phyloP scores from a whole-genome alignment of 2,888 invertebrate genomes.

The Ceratothoa steindachneri region DNA sequence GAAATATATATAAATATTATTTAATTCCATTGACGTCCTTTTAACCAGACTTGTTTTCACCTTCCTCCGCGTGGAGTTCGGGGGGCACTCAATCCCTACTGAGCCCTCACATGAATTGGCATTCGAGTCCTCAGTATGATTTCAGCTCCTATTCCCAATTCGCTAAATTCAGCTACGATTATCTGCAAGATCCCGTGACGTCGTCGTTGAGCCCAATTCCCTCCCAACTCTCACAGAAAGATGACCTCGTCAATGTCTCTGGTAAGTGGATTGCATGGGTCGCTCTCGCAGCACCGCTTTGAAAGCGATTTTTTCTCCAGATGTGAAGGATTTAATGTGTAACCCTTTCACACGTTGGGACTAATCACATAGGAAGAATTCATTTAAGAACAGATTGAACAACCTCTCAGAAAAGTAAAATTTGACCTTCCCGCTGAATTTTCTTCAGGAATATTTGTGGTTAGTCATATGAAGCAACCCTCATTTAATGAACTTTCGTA shows the following conservation, averaged over 20 bases:
- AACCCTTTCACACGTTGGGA: too few relatives aligned
- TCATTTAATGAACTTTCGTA: too few relatives aligned
- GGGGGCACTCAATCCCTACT: slow-evolving; percentile 33
- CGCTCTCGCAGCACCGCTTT: too few relatives aligned
- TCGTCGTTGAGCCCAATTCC: slow-evolving; percentile 15
- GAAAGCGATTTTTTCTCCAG: too few relatives aligned
- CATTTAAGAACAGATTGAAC: too few relatives aligned
- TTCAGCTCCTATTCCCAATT: slow-evolving; percentile 41
- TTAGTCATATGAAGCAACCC: too few relatives aligned
- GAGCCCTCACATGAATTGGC: slow-evolving; percentile 38
- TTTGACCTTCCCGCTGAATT: too few relatives aligned
- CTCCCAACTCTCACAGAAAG: slow-evolving; percentile 17
- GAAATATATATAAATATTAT: too few relatives aligned
- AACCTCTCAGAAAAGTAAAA: too few relatives aligned
- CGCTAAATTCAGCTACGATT: slow-evolving; percentile 45
- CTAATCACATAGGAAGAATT: too few relatives aligned
- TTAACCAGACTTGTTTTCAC: slow-evolving; percentile 21
- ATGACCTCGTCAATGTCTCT: slow-evolving; percentile 29
- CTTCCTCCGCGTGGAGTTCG: slow-evolving; percentile 27
- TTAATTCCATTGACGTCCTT: not conserved
- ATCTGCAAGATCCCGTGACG: slow-evolving; percentile 37
- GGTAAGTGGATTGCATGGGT: not conserved
- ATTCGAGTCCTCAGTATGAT: slow-evolving; percentile 32
- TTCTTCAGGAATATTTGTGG: too few relatives aligned
- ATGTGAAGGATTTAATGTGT: too few relatives aligned